A percentile compares a stretch with the other conserved stretches of the same genome.
Evolutionary conservation across 2,797 vertebrate genomes (phyloP).

Genomic region (Arnoldichthys spilopterus): DNA sequence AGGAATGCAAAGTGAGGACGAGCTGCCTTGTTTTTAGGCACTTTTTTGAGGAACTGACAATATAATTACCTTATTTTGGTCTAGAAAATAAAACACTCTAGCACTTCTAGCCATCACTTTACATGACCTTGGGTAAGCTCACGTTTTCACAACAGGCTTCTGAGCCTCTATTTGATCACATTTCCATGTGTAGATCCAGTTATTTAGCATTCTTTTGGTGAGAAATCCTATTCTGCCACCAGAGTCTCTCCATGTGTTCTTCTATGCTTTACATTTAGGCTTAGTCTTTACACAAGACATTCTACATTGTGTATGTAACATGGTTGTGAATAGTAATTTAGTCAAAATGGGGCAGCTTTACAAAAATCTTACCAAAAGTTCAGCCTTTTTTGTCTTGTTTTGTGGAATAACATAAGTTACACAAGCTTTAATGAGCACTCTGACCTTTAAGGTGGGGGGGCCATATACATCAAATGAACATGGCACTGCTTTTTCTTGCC

Average conservation of each 20-base stretch:
- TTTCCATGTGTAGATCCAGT: not conserved
- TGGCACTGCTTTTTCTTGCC: slow-evolving; percentile 34
- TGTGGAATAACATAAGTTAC: not conserved
- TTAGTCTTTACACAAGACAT: not conserved
- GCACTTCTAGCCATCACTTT: not conserved
- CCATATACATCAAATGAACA: slow-evolving; percentile 17
- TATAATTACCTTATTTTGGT: not conserved
- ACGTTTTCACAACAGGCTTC: not conserved
- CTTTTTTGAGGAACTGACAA: not conserved
- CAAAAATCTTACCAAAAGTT: not conserved
- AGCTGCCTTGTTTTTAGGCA: slow-evolving; percentile 23
- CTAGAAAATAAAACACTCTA: not conserved
- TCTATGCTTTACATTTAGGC: slow-evolving; percentile 17
- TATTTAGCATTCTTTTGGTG: slow-evolving; percentile 44
- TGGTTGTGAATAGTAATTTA: slow-evolving; percentile 1
- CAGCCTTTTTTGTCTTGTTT: not conserved
- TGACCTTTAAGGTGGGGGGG: slow-evolving; percentile 5
- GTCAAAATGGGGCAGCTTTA: slow-evolving; percentile 13
- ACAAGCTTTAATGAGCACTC: slow-evolving; percentile 24
- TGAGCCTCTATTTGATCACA: not conserved
- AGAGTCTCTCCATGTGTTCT: slow-evolving; percentile 28
- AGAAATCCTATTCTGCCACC: slow-evolving; percentile 6
- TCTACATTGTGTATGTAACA: not conserved
- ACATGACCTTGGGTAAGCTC: not conserved
- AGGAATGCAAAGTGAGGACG: slow-evolving; percentile 61